A percentile compares a stretch with the other conserved stretches of the same genome.
Conservation (phyloP, 2,888 invertebrate genomes). For the Lithophane ornitopus region DNA sequence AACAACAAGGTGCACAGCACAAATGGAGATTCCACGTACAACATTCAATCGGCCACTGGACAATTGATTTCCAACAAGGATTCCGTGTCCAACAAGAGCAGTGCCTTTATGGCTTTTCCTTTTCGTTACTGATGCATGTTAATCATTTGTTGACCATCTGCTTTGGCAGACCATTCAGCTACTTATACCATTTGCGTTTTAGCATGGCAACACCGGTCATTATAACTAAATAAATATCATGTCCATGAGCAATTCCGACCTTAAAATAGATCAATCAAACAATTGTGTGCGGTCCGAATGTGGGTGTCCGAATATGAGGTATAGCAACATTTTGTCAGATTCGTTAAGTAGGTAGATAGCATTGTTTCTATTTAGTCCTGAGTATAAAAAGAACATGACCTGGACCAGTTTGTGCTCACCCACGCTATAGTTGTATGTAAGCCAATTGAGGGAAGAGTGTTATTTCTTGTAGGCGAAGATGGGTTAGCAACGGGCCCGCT, state of each 20-base stretch:
- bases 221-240: slow-evolving; percentile 14
- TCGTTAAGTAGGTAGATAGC: slow-evolving; percentile 18
- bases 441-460: slow-evolving; percentile 50
- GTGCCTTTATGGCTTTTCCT: neutral
- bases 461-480: slow-evolving; percentile 52
- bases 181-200: neutral
- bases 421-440: slow-evolving; percentile 47
- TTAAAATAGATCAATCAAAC: slow-evolving; percentile 43
- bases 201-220: neutral
- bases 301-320: slow-evolving; percentile 42
- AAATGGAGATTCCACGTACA: neutral
- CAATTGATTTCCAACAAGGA: neutral
- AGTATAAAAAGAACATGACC: slow-evolving; percentile 58
- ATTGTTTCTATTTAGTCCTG: slow-evolving; percentile 46
- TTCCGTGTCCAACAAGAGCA: neutral
- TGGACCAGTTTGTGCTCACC: slow-evolving; percentile 49
- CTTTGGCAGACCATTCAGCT: neutral
- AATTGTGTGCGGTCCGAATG: slow-evolving; percentile 25
- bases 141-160: neutral
- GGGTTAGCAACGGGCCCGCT: slow-evolving; percentile 24
- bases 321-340: slow-evolving; percentile 36
- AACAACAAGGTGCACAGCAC: neutral
- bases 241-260: neutral
- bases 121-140: neutral
- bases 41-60: neutral